Percentiles rank a stretch among this genome's conserved stretches.
These are phyloP conservation scores for Falco peregrinus DNA, from an alignment of 2,797 vertebrate species.

Conservation along the genomic window DNA sequence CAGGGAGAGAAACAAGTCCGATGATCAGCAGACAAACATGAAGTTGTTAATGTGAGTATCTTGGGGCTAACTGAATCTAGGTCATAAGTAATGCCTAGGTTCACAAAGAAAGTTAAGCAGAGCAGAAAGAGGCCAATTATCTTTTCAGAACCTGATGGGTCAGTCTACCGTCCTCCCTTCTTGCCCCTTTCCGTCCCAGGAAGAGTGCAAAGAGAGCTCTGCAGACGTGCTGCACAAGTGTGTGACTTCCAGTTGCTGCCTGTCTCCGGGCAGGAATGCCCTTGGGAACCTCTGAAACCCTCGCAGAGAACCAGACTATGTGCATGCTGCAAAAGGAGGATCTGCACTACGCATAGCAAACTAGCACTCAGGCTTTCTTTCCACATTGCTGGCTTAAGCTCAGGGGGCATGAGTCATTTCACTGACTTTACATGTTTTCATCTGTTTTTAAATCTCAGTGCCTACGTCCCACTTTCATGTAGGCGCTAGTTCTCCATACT, in stretches of 20 bases:
- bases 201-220: neutral
- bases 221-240: neutral
- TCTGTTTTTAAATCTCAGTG: neutral
- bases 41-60: neutral
- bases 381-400: neutral
- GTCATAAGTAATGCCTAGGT: neutral
- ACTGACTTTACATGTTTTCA: neutral
- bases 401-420: neutral
- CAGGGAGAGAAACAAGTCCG: neutral
- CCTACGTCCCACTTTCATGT: neutral
- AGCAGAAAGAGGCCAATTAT: conserved; percentile 54
- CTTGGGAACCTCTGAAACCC: neutral
- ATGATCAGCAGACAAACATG: neutral
- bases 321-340: neutral
- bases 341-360: neutral
- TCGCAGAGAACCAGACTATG: neutral
- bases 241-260: neutral
- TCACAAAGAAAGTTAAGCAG: conserved; percentile 44
- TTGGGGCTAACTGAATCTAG: neutral
- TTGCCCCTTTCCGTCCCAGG: neutral
- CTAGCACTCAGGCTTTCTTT: neutral
- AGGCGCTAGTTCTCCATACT: neutral
- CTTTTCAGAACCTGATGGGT: neutral
- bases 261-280: neutral
- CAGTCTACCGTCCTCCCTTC: neutral